Percentiles rank a stretch among this genome's conserved stretches.
Conservation (phyloP, 2,797 vertebrate species). For the Acrossocheilus fasciatus region DNA sequence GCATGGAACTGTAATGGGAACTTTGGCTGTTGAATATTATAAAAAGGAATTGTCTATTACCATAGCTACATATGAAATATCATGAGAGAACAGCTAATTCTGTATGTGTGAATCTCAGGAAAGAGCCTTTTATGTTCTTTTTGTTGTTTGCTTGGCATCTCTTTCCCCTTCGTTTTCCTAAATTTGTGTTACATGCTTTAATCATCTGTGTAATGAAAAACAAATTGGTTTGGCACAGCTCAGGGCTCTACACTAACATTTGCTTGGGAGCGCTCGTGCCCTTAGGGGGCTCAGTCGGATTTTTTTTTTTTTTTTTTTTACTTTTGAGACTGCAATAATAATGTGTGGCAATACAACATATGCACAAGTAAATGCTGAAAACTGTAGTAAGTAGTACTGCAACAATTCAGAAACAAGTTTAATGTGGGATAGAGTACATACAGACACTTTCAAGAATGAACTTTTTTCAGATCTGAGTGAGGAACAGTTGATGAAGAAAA, state of each 20-base stretch:
- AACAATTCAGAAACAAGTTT: neutral
- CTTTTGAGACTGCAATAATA: neutral
- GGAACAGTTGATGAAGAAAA: neutral
- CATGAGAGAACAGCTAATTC: neutral
- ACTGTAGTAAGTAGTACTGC: neutral
- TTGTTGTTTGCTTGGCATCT: neutral
- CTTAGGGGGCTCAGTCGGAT: conserved; percentile 1
- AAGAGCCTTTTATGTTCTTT: neutral
- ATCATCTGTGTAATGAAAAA: conserved; percentile 73
- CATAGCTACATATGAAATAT: neutral
- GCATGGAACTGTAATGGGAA: neutral
- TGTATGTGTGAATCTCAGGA: neutral
- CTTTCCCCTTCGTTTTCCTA: conserved; percentile 2
- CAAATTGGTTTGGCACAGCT: conserved; percentile 66
- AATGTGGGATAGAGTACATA: neutral
- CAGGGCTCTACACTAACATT: conserved; percentile 4
- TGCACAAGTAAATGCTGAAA: neutral
- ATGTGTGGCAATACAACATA: neutral
- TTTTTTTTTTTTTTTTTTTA: too few species aligned
- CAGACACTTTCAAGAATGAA: neutral
- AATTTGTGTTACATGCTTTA: conserved; percentile 66
- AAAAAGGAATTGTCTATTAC: neutral
- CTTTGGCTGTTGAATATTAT: neutral
- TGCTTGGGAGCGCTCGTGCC: neutral
- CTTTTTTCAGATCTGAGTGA: neutral